Evolutionary conservation across 2,888 invertebrate genomes (phyloP).

Genomic region (Hipparchia sbordonii): DNA sequence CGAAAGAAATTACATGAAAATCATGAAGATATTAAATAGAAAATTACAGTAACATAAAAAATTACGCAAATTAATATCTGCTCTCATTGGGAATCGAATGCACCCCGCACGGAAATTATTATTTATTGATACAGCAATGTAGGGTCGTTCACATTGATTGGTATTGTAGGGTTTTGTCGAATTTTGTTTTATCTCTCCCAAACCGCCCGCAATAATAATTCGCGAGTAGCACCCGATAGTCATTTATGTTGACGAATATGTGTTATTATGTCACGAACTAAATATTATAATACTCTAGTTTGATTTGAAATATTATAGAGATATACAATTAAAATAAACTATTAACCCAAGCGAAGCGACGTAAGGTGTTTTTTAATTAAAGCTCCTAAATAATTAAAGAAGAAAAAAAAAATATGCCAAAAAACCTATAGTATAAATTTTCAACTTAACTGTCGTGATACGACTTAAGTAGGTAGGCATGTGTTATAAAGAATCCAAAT

Average conservation of each 20-base stretch:
- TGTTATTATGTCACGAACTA: neutral
- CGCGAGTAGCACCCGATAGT: conserved; percentile 54
- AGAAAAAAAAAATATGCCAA: no score
- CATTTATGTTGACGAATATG: conserved; percentile 1
- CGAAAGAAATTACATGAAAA: neutral
- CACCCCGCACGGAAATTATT: neutral
- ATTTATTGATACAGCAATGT: conserved; percentile 2
- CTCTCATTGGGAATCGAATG: neutral
- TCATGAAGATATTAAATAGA: neutral
- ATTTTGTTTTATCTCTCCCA: conserved; percentile 70
- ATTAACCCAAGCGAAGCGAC: no score
- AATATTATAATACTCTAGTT: neutral
- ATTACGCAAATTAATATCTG: conserved; percentile 7
- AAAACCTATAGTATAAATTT: no score
- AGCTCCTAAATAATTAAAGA: no score
- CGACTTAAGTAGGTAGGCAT: no score
- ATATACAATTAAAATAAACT: no score
- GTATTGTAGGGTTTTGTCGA: conserved; percentile 32
- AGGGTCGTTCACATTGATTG: conserved; percentile 9
- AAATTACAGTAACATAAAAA: neutral
- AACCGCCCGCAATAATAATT: conserved; percentile 60
- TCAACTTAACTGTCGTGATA: no score
- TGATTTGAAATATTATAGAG: no score
- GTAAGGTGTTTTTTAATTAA: no score
- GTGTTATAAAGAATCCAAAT: no score